Conservation (phyloP, 2,888 invertebrate genomes). For the Linhomoeus sp. region DNA sequence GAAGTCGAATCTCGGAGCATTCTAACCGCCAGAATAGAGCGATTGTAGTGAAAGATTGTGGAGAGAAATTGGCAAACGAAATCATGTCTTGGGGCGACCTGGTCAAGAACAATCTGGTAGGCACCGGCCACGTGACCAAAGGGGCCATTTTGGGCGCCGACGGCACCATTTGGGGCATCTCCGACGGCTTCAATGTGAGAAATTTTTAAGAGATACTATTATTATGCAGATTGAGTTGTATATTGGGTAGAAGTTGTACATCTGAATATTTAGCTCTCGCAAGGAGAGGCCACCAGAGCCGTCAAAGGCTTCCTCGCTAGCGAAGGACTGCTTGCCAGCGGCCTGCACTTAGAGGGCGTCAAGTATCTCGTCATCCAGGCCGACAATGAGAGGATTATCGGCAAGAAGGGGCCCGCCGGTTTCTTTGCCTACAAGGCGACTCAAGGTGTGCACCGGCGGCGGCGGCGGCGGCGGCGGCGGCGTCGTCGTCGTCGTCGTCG, state of each 20-base stretch:
- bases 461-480: no score
- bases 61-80: no score
- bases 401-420: slow-evolving; percentile 23
- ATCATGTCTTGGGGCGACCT: slow-evolving; percentile 15
- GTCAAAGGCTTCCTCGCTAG: slow-evolving; percentile 15
- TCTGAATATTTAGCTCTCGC: slow-evolving; percentile 11
- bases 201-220: not conserved
- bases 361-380: slow-evolving; percentile 21
- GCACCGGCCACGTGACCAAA: slow-evolving; percentile 23
- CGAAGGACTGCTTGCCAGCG: slow-evolving; percentile 18
- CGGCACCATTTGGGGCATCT: slow-evolving; percentile 25
- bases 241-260: not conserved
- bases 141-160: slow-evolving; percentile 24
- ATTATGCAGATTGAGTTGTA: not conserved
- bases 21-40: no score
- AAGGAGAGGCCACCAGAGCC: slow-evolving; percentile 15
- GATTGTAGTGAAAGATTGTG: no score
- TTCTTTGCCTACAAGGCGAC: slow-evolving; percentile 26
- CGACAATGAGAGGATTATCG: slow-evolving; percentile 24
- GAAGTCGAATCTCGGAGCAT: no score
- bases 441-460: slow-evolving; percentile 18
- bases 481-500: no score
- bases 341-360: slow-evolving; percentile 22
- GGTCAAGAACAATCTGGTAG: slow-evolving; percentile 15
- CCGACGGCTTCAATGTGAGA: slow-evolving; percentile 20